Percentiles rank a stretch among this genome's conserved stretches.
phyloP scores from a whole-genome alignment of 2,888 invertebrate genomes.

The Lasioglossum zephyrum region DNA sequence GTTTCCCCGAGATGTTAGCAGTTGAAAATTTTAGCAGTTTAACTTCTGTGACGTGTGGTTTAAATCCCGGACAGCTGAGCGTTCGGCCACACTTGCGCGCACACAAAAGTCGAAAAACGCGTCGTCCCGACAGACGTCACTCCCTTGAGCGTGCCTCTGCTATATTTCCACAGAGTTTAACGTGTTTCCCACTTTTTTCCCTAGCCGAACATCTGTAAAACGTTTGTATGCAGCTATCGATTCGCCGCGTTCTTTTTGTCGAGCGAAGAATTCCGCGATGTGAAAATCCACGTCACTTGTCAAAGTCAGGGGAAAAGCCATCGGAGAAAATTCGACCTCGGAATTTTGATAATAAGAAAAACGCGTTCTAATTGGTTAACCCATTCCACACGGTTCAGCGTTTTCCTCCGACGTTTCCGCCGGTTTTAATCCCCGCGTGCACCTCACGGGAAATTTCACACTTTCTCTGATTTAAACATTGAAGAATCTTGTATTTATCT shows the following conservation, averaged over 20 bases:
- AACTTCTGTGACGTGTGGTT: not conserved
- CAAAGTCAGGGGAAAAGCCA: not conserved
- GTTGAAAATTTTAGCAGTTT: constrained; percentile 10
- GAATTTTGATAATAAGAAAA: not conserved
- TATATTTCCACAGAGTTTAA: constrained; percentile 7
- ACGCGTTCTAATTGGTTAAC: not conserved
- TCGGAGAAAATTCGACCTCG: not conserved
- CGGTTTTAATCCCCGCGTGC: not conserved
- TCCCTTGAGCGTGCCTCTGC: not conserved
- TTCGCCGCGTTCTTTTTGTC: not conserved
- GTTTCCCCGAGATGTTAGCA: constrained; percentile 8
- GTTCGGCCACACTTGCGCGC: not conserved
- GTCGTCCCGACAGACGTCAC: constrained; percentile 13
- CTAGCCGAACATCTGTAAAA: not conserved
- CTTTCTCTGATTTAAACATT: not conserved
- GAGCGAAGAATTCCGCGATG: not conserved
- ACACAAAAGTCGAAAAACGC: constrained; percentile 7
- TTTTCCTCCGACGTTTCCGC: not conserved
- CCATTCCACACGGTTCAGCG: not conserved
- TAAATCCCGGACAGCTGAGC: constrained; percentile 5
- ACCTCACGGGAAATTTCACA: not conserved
- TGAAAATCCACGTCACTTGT: not conserved
- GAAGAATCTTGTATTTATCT: not conserved
- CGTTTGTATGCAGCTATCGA: not conserved
- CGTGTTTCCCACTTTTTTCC: not conserved